Conservation (phyloP, 1,140 invertebrate genomes). For the Polypedilum pembai region DNA sequence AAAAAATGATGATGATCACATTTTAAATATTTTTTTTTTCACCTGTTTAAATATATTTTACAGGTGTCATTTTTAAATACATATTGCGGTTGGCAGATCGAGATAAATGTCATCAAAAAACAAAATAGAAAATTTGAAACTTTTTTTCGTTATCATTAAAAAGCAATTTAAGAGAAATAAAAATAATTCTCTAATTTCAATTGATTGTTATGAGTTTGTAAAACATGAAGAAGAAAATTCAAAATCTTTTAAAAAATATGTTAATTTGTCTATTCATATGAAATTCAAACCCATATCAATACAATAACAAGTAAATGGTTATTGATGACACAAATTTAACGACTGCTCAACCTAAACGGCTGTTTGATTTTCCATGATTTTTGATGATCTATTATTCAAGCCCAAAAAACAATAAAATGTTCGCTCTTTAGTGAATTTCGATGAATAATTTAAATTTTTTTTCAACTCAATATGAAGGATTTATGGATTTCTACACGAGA, state of each 20-base stretch:
- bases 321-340: background rate
- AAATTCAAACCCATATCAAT: background rate
- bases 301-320: background rate
- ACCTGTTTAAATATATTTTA: background rate
- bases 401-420: background rate
- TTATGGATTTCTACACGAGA: background rate
- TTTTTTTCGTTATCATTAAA: background rate
- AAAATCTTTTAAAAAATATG: background rate
- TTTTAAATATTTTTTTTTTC: background rate
- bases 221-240: too few species aligned
- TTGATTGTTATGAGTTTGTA: too few species aligned
- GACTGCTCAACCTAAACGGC: constrained; percentile 15
- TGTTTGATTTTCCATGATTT: constrained; percentile 25
- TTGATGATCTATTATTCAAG: constrained; percentile 24
- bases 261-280: background rate
- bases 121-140: background rate
- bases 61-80: too few species aligned
- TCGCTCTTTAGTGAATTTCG: too few species aligned
- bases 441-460: too few species aligned
- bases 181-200: background rate
- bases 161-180: background rate
- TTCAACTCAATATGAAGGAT: too few species aligned
- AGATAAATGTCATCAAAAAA: background rate
- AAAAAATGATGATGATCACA: background rate
- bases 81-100: background rate